Evolutionary conservation across 2,113 vertebrate species (phyloP).

Genomic region (Ophiodon elongatus): DNA sequence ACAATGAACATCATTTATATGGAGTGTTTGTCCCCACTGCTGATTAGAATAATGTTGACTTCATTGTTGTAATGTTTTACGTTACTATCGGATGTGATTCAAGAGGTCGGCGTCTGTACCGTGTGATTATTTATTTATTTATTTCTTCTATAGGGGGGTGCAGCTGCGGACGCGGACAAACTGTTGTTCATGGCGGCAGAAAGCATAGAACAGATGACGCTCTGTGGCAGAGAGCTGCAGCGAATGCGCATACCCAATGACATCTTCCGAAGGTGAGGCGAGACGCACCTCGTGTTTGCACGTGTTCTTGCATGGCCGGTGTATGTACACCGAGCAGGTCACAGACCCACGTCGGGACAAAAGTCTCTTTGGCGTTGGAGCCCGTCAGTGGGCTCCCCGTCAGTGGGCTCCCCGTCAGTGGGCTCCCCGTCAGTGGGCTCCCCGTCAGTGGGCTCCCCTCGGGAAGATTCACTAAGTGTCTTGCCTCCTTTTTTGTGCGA

Average conservation of each 20-base stretch:
- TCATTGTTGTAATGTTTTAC: neutral
- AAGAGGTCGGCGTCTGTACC: neutral
- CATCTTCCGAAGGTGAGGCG: conserved; percentile 85
- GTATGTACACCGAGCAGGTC: neutral
- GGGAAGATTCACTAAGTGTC: conserved; percentile 1
- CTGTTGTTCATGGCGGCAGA: conserved; percentile 83
- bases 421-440: too few relatives aligned
- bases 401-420: too few relatives aligned
- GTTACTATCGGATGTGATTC: neutral
- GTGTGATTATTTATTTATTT: conserved; percentile 20
- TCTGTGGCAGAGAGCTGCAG: conserved; percentile 84
- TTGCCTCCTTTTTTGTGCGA: conserved; percentile 26
- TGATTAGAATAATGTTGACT: too few relatives aligned
- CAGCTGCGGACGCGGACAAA: conserved; percentile 79
- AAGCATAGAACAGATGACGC: conserved; percentile 85
- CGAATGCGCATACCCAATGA: conserved; percentile 87
- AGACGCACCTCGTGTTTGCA: neutral
- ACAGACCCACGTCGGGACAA: too few relatives aligned
- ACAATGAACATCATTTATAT: neutral
- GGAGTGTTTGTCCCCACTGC: neutral
- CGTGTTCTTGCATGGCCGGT: neutral
- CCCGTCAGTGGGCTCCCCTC: too few relatives aligned
- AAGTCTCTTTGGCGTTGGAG: too few relatives aligned
- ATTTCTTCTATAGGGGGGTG: conserved; percentile 65
- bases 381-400: too few relatives aligned